These are phyloP conservation scores for Bombylius major DNA, from an alignment of 2,888 invertebrate genomes.

Conservation along the genomic window DNA sequence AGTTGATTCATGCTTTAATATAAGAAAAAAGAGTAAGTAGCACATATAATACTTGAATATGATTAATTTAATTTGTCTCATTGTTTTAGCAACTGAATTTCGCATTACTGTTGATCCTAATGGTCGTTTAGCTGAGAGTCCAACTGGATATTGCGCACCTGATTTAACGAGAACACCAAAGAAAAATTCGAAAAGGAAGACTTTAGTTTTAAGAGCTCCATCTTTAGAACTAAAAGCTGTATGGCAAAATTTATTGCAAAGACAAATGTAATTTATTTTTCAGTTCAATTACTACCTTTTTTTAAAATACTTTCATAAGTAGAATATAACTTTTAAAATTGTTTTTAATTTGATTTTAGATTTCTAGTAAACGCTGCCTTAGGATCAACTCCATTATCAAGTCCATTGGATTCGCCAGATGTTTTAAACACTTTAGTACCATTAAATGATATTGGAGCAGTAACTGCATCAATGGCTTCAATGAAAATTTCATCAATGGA, in stretches of 20 bases:
- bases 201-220: slow-evolving; percentile 64
- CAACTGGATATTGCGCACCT: slow-evolving; percentile 61
- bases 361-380: slow-evolving; percentile 71
- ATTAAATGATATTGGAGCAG: slow-evolving; percentile 33
- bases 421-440: slow-evolving; percentile 39
- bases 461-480: slow-evolving; percentile 34
- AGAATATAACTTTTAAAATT: neutral
- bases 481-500: slow-evolving; percentile 37
- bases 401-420: slow-evolving; percentile 73
- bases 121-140: slow-evolving; percentile 51
- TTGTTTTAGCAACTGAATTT: slow-evolving; percentile 63
- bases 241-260: slow-evolving; percentile 77
- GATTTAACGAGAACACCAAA: slow-evolving; percentile 48
- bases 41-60: neutral
- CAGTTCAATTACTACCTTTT: too few relatives aligned
- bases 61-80: neutral
- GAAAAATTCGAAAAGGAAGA: slow-evolving; percentile 51
- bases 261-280: slow-evolving; percentile 60
- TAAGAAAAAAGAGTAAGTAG: slow-evolving; percentile 63
- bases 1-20: slow-evolving; percentile 72
- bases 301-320: too few relatives aligned
- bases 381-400: slow-evolving; percentile 64
- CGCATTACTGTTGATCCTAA: slow-evolving; percentile 60
- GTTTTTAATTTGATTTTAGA: slow-evolving; percentile 41
- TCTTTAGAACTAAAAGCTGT: slow-evolving; percentile 76